Evolutionary conservation across 2,888 invertebrate genomes (phyloP).

Genomic region (Dynastes grantii): DNA sequence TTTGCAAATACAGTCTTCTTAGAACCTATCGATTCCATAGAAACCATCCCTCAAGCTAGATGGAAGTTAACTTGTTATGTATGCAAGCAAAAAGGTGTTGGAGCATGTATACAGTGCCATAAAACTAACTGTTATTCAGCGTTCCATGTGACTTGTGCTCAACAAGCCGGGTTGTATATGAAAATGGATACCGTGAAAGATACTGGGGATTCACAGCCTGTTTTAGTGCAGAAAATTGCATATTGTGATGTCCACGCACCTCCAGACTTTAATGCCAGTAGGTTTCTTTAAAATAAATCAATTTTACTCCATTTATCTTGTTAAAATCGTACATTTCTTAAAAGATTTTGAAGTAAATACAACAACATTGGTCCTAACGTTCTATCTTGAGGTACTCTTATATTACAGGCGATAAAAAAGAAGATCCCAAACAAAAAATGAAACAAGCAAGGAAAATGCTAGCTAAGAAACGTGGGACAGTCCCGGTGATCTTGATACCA

Average conservation of each 20-base stretch:
- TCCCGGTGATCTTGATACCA: conserved; percentile 94
- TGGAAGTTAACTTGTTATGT: conserved; percentile 98
- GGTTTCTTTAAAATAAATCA: conserved; percentile 28
- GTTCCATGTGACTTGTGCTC: conserved; percentile 99
- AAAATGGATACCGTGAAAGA: conserved; percentile 93
- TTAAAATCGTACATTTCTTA: no score
- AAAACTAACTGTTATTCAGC: conserved; percentile 96
- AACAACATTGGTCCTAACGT: no score
- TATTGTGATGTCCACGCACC: conserved; percentile 97
- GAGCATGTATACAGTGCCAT: conserved; percentile 99
- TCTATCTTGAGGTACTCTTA: no score
- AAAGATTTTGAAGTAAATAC: no score
- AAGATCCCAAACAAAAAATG: conserved; percentile 86
- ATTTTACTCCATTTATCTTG: not conserved
- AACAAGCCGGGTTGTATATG: conserved; percentile 95
- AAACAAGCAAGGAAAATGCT: conserved; percentile 89
- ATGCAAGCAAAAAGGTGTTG: conserved; percentile 92
- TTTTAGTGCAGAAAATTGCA: conserved; percentile 94
- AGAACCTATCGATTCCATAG: conserved; percentile 97
- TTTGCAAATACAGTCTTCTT: conserved; percentile 98
- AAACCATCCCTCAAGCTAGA: conserved; percentile 94
- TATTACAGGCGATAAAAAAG: conserved; percentile 68
- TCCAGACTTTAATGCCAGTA: conserved; percentile 67
- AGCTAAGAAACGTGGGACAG: conserved; percentile 87
- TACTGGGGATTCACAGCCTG: conserved; percentile 74